phyloP scores from a whole-genome alignment of 2,888 invertebrate genomes.

The Thysanoteuthis rhombus region DNA sequence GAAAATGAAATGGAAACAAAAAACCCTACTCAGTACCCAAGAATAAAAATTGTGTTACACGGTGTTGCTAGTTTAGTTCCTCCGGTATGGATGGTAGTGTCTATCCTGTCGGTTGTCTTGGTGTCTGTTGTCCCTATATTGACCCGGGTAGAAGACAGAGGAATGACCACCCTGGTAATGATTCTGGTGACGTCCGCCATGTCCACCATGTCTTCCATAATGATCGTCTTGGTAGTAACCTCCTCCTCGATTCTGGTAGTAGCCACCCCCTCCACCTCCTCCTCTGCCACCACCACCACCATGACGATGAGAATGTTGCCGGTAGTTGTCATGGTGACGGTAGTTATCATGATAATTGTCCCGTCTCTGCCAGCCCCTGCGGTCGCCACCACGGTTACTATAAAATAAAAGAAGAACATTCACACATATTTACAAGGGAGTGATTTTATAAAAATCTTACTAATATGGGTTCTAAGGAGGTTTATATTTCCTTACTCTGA shows the following conservation, averaged over 20 bases:
- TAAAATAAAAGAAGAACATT: not conserved
- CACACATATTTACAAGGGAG: not conserved
- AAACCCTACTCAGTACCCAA: too few species aligned
- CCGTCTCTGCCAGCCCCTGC: conserved; percentile 21
- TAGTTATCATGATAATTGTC: conserved; percentile 31
- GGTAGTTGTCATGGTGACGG: conserved; percentile 32
- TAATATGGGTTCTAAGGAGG: too few species aligned
- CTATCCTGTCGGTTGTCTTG: too few species aligned
- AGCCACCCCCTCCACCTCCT: conserved; percentile 12
- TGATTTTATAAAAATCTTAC: not conserved
- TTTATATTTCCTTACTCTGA: too few species aligned
- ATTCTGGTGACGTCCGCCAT: not conserved
- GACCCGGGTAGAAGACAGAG: too few species aligned
- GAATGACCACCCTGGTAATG: too few species aligned
- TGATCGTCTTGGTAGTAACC: conserved; percentile 24
- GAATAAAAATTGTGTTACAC: too few species aligned
- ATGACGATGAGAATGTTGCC: too few species aligned
- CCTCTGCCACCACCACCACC: not conserved
- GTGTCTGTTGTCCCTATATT: too few species aligned
- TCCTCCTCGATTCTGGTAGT: conserved; percentile 33
- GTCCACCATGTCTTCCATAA: conserved; percentile 26
- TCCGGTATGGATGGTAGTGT: too few species aligned
- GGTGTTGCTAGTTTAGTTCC: too few species aligned
- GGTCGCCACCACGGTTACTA: not conserved
- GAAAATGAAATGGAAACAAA: too few species aligned